Evolutionary conservation across 2,888 invertebrate genomes (phyloP).

Genomic region (Andrena trimmerana): DNA sequence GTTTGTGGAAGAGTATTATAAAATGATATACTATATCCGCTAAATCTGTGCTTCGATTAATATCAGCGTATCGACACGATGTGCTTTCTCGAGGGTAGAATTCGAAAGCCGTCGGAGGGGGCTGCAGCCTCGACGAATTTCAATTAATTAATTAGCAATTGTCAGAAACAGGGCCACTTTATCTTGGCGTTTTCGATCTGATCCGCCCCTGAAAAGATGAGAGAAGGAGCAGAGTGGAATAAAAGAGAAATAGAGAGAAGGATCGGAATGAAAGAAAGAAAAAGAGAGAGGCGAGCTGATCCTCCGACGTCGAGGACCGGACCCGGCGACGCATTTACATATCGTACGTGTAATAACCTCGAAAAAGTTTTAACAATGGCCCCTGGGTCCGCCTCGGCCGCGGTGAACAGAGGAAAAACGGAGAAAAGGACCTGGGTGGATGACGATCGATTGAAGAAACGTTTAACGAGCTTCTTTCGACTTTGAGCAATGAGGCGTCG

Average conservation of each 20-base stretch:
- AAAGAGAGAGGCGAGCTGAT: constrained; percentile 63
- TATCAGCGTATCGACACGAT: too few relatives aligned
- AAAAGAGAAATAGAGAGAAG: constrained; percentile 62
- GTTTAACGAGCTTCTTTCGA: constrained; percentile 55
- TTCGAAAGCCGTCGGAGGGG: neutral
- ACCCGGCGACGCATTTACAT: constrained; percentile 76
- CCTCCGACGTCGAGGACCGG: constrained; percentile 72
- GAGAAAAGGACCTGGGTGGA: constrained; percentile 8
- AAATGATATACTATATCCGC: neutral
- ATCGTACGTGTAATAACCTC: constrained; percentile 76
- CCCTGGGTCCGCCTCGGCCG: constrained; percentile 53
- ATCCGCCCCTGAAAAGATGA: constrained; percentile 69
- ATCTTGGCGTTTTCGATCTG: constrained; percentile 39
- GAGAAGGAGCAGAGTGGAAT: constrained; percentile 55
- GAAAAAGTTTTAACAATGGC: constrained; percentile 74
- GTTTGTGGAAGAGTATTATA: too few relatives aligned
- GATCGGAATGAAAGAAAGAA: constrained; percentile 66
- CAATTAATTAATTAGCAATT: constrained; percentile 41
- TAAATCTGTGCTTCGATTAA: neutral
- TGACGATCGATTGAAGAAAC: constrained; percentile 40
- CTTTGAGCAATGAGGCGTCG: constrained; percentile 33
- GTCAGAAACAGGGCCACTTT: constrained; percentile 26
- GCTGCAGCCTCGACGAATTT: neutral
- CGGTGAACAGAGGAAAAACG: constrained; percentile 37
- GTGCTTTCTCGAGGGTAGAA: neutral